phyloP scores from a whole-genome alignment of 92 coral and sea anemone species.

The Porites rus region DNA sequence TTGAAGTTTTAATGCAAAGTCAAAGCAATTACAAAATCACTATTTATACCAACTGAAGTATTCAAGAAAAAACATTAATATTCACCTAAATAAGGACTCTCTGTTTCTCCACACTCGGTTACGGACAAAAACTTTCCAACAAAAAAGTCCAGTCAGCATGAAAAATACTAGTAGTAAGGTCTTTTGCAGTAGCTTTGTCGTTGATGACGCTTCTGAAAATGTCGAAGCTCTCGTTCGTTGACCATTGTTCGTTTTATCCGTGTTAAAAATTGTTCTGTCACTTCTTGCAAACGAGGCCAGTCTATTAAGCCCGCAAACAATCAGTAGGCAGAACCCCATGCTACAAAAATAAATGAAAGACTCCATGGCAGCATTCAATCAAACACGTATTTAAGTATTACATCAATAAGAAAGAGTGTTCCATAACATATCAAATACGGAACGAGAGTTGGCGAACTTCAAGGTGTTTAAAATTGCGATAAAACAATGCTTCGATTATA shows the following conservation, averaged over 20 bases:
- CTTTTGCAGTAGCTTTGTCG: slow-evolving; percentile 15
- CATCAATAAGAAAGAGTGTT: too few relatives aligned
- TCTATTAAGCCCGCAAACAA: slow-evolving; percentile 73
- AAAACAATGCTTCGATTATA: too few relatives aligned
- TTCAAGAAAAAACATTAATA: neutral
- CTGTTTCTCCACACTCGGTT: slow-evolving; percentile 86
- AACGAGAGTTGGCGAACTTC: too few relatives aligned
- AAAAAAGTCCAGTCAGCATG: slow-evolving; percentile 59
- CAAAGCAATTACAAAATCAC: neutral
- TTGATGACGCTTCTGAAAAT: neutral
- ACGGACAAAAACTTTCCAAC: slow-evolving; percentile 81
- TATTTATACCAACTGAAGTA: neutral
- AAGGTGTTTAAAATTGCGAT: too few relatives aligned
- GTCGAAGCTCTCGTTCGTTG: neutral
- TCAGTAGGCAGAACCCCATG: slow-evolving; percentile 86
- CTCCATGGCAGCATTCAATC: neutral
- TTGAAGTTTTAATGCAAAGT: too few relatives aligned
- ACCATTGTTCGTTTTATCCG: slow-evolving; percentile 1
- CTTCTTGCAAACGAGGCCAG: slow-evolving; percentile 35
- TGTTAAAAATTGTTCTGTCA: neutral
- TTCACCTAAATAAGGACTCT: slow-evolving; percentile 82
- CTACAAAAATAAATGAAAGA: slow-evolving; percentile 26
- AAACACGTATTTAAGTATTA: neutral
- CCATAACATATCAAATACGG: too few relatives aligned
- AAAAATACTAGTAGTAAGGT: slow-evolving; percentile 37